A percentile compares a stretch with the other conserved stretches of the same genome.
These are phyloP conservation scores for Psettodes erumei DNA, from an alignment of 2,113 vertebrate species.

Conservation along the genomic window DNA sequence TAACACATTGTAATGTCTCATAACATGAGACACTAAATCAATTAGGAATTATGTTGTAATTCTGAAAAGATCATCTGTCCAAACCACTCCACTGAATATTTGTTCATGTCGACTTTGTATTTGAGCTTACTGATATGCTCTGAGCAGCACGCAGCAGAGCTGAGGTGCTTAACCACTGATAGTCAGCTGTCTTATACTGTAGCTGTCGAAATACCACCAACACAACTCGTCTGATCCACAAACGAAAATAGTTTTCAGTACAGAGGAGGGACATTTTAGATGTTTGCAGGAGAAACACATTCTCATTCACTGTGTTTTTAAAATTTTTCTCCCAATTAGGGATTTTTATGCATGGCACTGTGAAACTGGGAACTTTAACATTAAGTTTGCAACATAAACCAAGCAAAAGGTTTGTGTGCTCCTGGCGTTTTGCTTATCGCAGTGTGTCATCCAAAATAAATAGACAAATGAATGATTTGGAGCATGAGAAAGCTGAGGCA, in stretches of 20 bases:
- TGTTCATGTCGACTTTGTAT: background rate
- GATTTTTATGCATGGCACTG: background rate
- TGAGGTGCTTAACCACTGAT: background rate
- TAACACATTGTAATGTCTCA: too few relatives aligned
- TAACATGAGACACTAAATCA: background rate
- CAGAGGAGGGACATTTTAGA: background rate
- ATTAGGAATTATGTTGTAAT: background rate
- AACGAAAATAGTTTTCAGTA: conserved; percentile 16
- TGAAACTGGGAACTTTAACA: background rate
- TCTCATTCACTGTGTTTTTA: too few relatives aligned
- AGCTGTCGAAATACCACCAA: conserved; percentile 24
- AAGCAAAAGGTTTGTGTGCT: background rate
- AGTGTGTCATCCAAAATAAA: conserved; percentile 8
- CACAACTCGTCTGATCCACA: conserved; percentile 19
- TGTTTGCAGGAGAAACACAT: background rate
- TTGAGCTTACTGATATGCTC: background rate
- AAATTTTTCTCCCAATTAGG: background rate
- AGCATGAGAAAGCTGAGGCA: background rate
- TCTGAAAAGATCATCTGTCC: background rate
- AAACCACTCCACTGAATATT: background rate
- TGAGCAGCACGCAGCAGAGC: conserved; percentile 8
- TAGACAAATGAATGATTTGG: background rate
- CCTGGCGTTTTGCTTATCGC: background rate
- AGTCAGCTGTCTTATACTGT: background rate
- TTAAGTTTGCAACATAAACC: background rate